phyloP scores from a whole-genome alignment of 2,888 invertebrate genomes.

The Drosophila meridiana region DNA sequence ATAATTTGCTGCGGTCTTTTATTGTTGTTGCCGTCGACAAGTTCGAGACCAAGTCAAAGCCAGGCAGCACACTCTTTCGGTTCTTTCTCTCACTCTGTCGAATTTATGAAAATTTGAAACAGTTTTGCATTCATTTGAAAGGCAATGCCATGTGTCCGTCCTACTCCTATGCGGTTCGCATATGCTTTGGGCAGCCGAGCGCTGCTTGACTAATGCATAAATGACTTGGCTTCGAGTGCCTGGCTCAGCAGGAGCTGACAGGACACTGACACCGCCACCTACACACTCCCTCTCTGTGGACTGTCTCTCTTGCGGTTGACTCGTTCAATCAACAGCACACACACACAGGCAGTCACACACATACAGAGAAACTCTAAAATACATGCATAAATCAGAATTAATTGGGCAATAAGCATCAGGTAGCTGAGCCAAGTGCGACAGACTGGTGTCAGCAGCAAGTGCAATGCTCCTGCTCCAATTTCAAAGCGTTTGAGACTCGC shows the following conservation, averaged over 20 bases:
- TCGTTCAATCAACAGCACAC: constrained; percentile 34
- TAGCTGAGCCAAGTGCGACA: constrained; percentile 12
- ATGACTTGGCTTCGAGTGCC: constrained; percentile 15
- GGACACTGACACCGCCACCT: not conserved
- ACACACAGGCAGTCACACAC: not conserved
- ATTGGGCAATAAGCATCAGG: constrained; percentile 42
- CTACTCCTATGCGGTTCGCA: not conserved
- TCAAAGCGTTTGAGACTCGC: not conserved
- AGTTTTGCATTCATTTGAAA: constrained; percentile 27
- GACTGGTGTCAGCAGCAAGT: constrained; percentile 8
- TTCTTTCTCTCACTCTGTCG: constrained; percentile 6
- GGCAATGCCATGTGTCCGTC: not conserved
- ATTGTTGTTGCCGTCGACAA: constrained; percentile 23
- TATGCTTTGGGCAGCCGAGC: constrained; percentile 7
- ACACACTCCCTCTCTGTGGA: not conserved
- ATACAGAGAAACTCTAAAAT: not conserved
- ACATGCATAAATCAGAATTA: constrained; percentile 52
- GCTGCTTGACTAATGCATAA: constrained; percentile 16
- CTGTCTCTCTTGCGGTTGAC: constrained; percentile 2
- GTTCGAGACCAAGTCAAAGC: constrained; percentile 21
- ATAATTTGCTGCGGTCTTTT: constrained; percentile 55
- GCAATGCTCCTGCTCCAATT: not conserved
- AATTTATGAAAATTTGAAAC: constrained; percentile 47
- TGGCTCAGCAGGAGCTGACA: constrained; percentile 8
- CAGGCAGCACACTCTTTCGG: not conserved